These are phyloP conservation scores for Pyrocoelia pectoralis DNA, from an alignment of 2,888 invertebrate species.

Conservation along the genomic window DNA sequence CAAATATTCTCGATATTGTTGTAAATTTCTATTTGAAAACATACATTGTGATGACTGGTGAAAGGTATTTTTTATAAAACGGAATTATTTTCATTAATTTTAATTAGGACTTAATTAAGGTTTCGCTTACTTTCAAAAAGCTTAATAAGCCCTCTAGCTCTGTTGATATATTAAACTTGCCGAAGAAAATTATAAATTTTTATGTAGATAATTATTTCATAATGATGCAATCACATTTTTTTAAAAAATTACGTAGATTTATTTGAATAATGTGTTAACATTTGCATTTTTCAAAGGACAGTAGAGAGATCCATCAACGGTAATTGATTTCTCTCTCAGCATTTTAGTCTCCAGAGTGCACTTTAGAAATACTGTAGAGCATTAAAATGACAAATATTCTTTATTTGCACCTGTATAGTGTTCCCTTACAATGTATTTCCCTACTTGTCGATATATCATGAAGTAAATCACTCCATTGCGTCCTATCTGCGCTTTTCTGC, in stretches of 20 bases:
- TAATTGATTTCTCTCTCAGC: constrained; percentile 28
- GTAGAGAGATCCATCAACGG: not conserved
- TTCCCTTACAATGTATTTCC: constrained; percentile 31
- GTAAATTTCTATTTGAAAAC: no score
- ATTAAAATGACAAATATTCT: constrained; percentile 37
- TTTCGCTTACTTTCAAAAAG: not conserved
- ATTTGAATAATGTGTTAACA: not conserved
- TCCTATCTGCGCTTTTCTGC: constrained; percentile 32
- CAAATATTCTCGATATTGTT: no score
- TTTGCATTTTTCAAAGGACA: not conserved
- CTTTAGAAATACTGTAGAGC: constrained; percentile 23
- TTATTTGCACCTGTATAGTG: constrained; percentile 32
- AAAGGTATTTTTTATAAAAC: not conserved
- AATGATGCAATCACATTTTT: not conserved
- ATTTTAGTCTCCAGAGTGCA: constrained; percentile 25
- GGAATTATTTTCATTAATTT: not conserved
- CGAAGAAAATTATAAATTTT: constrained; percentile 2
- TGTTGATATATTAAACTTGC: not conserved
- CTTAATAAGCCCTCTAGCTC: not conserved
- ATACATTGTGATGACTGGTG: not conserved
- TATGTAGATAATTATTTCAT: not conserved
- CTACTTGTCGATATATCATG: constrained; percentile 36
- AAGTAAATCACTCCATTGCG: constrained; percentile 32
- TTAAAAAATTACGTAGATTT: not conserved
- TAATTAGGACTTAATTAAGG: constrained; percentile 8